A percentile compares a stretch with the other conserved stretches of the same genome.
phyloP scores from a whole-genome alignment of 2,888 invertebrate genomes.

The Epiperipatus broadwayi region DNA sequence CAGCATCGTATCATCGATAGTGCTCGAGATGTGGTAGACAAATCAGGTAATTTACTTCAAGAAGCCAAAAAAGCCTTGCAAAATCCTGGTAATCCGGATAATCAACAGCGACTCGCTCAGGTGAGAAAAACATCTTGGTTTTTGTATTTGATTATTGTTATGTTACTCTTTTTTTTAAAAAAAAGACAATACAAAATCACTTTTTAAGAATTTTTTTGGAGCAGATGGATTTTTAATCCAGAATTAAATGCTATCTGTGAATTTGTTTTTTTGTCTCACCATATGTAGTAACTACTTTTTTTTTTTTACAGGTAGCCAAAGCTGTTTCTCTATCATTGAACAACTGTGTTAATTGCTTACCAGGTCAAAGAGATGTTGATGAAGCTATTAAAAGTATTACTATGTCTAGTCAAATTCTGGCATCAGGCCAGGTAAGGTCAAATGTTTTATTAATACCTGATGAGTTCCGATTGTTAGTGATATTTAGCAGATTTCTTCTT shows the following conservation, averaged over 20 bases:
- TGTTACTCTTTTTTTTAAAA: not conserved
- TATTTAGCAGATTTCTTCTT: no score
- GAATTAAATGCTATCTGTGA: not conserved
- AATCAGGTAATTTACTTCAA: slow-evolving; percentile 54
- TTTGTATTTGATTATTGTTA: not conserved
- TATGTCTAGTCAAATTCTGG: slow-evolving; percentile 44
- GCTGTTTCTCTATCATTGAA: slow-evolving; percentile 38
- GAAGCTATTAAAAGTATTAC: slow-evolving; percentile 61
- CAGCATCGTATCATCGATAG: slow-evolving; percentile 33
- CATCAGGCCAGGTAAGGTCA: slow-evolving; percentile 25
- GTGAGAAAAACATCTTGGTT: slow-evolving; percentile 27
- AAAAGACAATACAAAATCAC: not conserved
- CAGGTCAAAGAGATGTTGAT: slow-evolving; percentile 86
- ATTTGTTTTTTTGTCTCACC: not conserved
- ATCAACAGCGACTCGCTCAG: slow-evolving; percentile 41
- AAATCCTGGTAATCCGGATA: slow-evolving; percentile 42
- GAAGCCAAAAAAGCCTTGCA: slow-evolving; percentile 57
- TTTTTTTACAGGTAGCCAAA: slow-evolving; percentile 30
- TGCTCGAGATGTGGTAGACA: slow-evolving; percentile 57
- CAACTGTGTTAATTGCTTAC: slow-evolving; percentile 59
- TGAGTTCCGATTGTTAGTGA: no score
- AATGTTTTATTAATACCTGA: no score
- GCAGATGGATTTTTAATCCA: slow-evolving; percentile 1
- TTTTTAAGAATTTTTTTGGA: not conserved
- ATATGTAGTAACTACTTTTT: no score